Base-by-base conservation (phyloP, 2,113 vertebrate genomes). In the Lepus americanus region DNA sequence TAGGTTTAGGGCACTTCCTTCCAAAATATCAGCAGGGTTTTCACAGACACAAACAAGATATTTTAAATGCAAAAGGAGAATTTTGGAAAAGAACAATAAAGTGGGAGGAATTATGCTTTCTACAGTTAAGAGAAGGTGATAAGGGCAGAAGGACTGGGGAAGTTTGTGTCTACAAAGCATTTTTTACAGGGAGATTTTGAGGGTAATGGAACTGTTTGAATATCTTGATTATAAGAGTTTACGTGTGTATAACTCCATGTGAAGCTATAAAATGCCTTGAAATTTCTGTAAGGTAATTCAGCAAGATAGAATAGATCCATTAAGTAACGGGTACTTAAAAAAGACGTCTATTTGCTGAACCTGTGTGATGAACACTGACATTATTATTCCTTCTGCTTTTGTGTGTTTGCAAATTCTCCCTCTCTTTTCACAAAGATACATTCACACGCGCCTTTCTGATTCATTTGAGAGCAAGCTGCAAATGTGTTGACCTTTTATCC, bases 101-200 rank as follows among this genome's bases (percentile, higher is more conserved):
- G 20, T 27, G 22, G 22, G 5, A 29, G 5, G 44, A 25, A 12
- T 22, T 12, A 13, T 9, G 44, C 49, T 9, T 49, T 36, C 67
- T 6, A 0, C 1, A 14, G 22, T 1, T 2, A 36, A 70, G 9
- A 44, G 2, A 20, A 2, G 6, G 2, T 69, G 23, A 8, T 19
- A 19, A 6, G n/a, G 33, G 16, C 36, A 31, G 70, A 78, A 44
- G 11, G 14, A 13, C 25, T 23, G 44, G 4, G 13, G 1, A 0
- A 7, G 0, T 3, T 22, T 27, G 33, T 14, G 20, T 39, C 74
- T 72, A 33, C 25, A 12, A 20, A 72, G 0, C 20, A 13, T 13
- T 14, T 12, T 20, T 2, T 25, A 1, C 11, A 78, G 10, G 25
- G 14, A 39, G 39, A 39, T 27, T 55, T 90, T 22, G 1, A 20